Evolutionary conservation across 2,113 vertebrate genomes (phyloP).

Genomic region (Hippocampus guttulatus): DNA sequence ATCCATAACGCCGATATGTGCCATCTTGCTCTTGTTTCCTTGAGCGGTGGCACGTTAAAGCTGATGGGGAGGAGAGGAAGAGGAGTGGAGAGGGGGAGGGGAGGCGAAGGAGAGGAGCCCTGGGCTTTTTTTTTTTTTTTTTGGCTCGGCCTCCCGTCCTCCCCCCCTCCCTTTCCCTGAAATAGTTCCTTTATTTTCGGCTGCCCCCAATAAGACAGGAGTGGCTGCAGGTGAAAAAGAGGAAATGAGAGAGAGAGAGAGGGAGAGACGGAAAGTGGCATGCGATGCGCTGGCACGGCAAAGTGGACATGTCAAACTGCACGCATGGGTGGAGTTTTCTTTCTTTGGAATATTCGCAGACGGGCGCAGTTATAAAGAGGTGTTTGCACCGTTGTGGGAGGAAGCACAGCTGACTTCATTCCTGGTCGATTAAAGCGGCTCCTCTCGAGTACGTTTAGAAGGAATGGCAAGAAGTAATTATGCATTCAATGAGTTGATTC

Average conservation of each 20-base stretch:
- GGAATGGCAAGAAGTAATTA: too few species aligned
- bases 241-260: slow-evolving; percentile 7
- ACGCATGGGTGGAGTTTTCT: too few species aligned
- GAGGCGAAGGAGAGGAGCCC: slow-evolving; percentile 27
- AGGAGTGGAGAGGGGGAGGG: slow-evolving; percentile 16
- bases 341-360: too few species aligned
- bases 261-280: neutral
- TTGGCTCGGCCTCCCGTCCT: slow-evolving; percentile 19
- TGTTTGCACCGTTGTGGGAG: too few species aligned
- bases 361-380: too few species aligned
- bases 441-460: too few species aligned
- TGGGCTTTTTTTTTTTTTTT: slow-evolving; percentile 49
- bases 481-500: too few species aligned
- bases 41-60: slow-evolving; percentile 32
- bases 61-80: slow-evolving; percentile 30
- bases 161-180: slow-evolving; percentile 9
- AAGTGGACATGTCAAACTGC: neutral
- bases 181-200: slow-evolving; percentile 61
- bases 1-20: slow-evolving; percentile 1
- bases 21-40: slow-evolving; percentile 13
- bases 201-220: slow-evolving; percentile 46
- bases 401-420: too few species aligned
- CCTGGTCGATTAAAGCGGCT: too few species aligned
- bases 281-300: neutral
- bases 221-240: slow-evolving; percentile 43